Evolutionary conservation across 2,888 invertebrate genomes (phyloP), one percentile per base, ranked within the genome.

Genomic region (Athalia cordata): DNA sequence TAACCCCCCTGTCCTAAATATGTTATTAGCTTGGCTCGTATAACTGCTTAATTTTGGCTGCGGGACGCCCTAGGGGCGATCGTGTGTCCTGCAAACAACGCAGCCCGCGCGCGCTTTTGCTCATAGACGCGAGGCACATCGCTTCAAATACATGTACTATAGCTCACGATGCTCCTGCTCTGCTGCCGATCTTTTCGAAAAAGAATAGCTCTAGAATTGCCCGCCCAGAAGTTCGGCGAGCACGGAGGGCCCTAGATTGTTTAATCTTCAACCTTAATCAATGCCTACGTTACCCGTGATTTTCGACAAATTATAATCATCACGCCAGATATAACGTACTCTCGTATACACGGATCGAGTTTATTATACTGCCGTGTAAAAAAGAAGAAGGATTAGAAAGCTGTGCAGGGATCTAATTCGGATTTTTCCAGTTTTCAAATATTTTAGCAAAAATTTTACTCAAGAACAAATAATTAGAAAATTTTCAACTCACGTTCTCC

Each of bases 11-110:
- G 84, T 85, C 87, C 89, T 89, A 90, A 90, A 89, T 90, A 89
- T 90, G 89, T 90, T 90, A 90, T 90, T 90, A 90, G 89, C 87
- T 88, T 86, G 89, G 87, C 75, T 89, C 89, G 89, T 90, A 89
- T 90, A 90, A 90, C 89, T 87, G 89, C 89, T 90, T 90, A 89
- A 90, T 90, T 90, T 89, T 86, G 87, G 86, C 88, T 85, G 75
- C 49, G 72, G 87, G 86, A 87, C 87, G 86, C 86, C 90, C 89
- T 81, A 85, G 85, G 86, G 90, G 89, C 86, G 87, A 89, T 89
- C 89, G 86, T 89, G 80, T 76, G 68, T 77, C 68, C 64, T 59
- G 61, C 77, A 66, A 77, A 74, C 70, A 66, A 64, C 78, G 65
- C 43, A 57, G 50, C 65, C 80, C 78, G 13, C 11, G 81, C 81